Evolutionary conservation across 2,113 vertebrate genomes (phyloP).

Genomic region (Pelusios castaneus): DNA sequence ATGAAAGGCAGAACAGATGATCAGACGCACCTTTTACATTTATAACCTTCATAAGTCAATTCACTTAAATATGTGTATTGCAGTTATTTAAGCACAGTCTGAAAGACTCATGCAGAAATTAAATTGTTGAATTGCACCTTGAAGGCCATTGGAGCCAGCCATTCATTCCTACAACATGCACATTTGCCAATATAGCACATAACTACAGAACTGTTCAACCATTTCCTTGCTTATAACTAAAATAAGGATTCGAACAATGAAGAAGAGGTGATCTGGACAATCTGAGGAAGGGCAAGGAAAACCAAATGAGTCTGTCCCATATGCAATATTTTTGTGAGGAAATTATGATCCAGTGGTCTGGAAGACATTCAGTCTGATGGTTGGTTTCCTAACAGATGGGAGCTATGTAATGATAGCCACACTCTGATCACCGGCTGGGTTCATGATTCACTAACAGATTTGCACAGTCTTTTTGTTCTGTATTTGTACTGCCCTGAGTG

Average conservation of each 20-base stretch:
- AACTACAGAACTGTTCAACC: background rate
- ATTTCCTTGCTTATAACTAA: background rate
- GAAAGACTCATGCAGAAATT: background rate
- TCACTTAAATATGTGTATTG: background rate
- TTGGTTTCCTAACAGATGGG: background rate
- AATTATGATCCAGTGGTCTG: background rate
- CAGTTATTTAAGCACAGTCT: background rate
- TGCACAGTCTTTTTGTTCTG: background rate
- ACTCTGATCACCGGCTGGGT: background rate
- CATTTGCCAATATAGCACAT: background rate
- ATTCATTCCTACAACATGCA: background rate
- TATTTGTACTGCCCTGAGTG: background rate
- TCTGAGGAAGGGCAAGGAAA: background rate
- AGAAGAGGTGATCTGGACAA: background rate
- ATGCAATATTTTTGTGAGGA: background rate
- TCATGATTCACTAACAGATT: background rate
- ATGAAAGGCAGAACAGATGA: background rate
- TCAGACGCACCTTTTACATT: background rate
- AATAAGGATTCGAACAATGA: background rate
- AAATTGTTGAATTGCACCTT: background rate
- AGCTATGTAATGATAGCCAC: background rate
- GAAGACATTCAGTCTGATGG: background rate
- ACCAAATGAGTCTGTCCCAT: background rate
- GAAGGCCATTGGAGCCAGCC: background rate
- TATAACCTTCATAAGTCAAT: background rate